Evolutionary conservation across 2,797 vertebrate genomes (phyloP), one percentile per base, ranked within the genome.

Genomic region (Botia kubotai): DNA sequence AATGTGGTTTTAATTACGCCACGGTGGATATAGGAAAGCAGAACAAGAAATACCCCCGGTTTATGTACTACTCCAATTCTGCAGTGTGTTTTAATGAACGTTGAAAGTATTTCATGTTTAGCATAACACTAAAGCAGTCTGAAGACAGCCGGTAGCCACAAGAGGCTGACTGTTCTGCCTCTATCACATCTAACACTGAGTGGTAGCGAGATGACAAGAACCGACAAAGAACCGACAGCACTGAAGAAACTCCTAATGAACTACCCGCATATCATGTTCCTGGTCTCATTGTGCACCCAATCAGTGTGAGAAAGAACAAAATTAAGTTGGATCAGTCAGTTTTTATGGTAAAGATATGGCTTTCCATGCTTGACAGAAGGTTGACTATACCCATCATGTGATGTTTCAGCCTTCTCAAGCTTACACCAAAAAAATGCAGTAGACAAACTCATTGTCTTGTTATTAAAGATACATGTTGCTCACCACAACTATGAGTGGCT

Each of bases 1-100:
- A 96, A 97, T 95, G 92, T 97, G 96, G 93, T 98, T 98, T 96
- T 95, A 97, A 97, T 98, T 97, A 98, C 82, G 93, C 94, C 92
- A 92, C 90, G 86, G 90, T 96, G 93, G 94, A 94, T 89, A 92
- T 80, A 87, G 86, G 87, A 92, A 91, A 87, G 89, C 90, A 83
- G 83, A 80, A 85, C 70, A 81, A 90, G 87, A 85, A 85, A 88
- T 88, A 83, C 89, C 86, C 89, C 93, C 95, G 95, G 97, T 97
- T 96, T 97, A 97, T 96, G 95, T 94, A 88, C 89, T 95, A 92
- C 93, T 95, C 90, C 93, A 95, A 94, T 96, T 96, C 96, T 94
- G 95, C 93, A 91, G 93, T 92, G 92, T 94, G 91, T 93, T 95
- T 93, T 92, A 93, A 89, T 84, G 90, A 95, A 92, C 91, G 94